These are phyloP conservation scores for Tipula unca DNA, from an alignment of 2,888 invertebrate species.

Conservation along the genomic window DNA sequence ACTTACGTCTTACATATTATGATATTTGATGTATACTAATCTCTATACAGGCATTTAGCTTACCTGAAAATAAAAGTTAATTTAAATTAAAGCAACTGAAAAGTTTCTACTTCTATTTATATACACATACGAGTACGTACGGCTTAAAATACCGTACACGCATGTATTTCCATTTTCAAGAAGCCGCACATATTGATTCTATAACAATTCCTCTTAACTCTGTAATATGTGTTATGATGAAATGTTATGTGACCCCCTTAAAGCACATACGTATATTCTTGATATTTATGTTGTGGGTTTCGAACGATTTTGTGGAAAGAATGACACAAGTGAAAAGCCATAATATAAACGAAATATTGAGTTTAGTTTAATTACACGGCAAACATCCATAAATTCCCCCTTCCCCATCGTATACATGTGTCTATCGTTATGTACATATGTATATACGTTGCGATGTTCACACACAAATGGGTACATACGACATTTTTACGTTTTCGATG, in stretches of 20 bases:
- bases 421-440: neutral
- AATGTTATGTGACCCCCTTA: neutral
- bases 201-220: neutral
- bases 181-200: neutral
- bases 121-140: too few relatives aligned
- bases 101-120: too few relatives aligned
- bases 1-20: too few relatives aligned
- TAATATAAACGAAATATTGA: neutral
- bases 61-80: too few relatives aligned
- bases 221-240: neutral
- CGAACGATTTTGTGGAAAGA: neutral
- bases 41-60: too few relatives aligned
- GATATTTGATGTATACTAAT: too few relatives aligned
- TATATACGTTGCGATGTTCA: neutral
- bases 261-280: too few relatives aligned
- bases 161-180: neutral
- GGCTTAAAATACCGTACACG: too few relatives aligned
- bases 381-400: neutral
- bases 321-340: neutral
- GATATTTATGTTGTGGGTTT: neutral
- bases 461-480: neutral
- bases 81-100: too few relatives aligned
- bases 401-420: neutral
- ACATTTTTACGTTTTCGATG: neutral
- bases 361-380: neutral